Conservation (phyloP, 2,797 vertebrate genomes). For the Cirrhinus molitorella region DNA sequence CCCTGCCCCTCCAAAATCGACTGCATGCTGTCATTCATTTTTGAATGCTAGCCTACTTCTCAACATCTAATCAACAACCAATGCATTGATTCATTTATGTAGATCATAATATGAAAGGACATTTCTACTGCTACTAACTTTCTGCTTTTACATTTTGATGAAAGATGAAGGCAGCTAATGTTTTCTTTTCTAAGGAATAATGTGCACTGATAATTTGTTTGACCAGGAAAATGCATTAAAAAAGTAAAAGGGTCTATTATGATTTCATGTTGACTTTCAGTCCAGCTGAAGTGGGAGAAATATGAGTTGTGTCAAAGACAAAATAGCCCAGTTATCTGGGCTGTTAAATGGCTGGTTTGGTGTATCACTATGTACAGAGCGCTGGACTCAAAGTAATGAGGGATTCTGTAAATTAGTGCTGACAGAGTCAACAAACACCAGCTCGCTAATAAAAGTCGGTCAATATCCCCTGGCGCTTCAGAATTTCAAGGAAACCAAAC, state of each 20-base stretch:
- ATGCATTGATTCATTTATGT: background rate
- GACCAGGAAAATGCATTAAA: background rate
- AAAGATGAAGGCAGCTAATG: background rate
- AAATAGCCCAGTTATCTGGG: background rate
- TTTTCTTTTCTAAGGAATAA: background rate
- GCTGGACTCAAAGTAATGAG: slow-evolving; percentile 14
- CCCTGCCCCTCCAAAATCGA: background rate
- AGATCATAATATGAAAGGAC: background rate
- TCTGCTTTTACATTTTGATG: background rate
- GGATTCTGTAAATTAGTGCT: slow-evolving; percentile 29
- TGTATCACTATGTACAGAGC: slow-evolving; percentile 9
- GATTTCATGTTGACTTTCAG: background rate
- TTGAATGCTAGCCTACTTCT: background rate
- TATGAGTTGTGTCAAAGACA: background rate
- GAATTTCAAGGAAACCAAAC: slow-evolving; percentile 5
- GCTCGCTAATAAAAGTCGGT: slow-evolving; percentile 22
- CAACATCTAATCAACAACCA: background rate
- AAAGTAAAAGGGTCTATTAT: background rate
- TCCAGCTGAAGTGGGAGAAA: background rate
- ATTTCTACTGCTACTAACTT: background rate
- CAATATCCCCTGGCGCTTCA: slow-evolving; percentile 11
- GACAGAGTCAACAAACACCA: slow-evolving; percentile 32
- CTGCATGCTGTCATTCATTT: background rate
- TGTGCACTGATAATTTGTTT: background rate
- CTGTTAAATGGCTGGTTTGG: background rate